These are phyloP conservation scores for Neodiprion lecontei DNA, from an alignment of 1,140 invertebrate genomes.

Conservation along the genomic window DNA sequence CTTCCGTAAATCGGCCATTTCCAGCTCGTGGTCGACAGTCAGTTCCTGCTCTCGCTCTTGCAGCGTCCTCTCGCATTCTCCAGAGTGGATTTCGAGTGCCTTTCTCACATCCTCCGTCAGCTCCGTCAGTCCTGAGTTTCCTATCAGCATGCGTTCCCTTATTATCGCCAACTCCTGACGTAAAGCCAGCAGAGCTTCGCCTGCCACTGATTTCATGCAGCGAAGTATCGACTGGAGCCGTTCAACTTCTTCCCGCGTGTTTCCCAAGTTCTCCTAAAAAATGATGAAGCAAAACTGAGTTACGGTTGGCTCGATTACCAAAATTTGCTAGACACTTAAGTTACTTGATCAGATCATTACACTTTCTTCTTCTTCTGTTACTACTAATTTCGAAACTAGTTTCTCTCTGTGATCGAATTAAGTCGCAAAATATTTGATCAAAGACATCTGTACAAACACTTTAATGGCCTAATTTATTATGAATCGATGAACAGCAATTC, in stretches of 20 bases:
- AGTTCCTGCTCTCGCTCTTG: constrained; percentile 67
- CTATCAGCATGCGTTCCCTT: constrained; percentile 60
- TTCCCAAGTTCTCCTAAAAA: constrained; percentile 60
- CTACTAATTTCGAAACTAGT: no score
- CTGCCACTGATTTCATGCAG: constrained; percentile 44
- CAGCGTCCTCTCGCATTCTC: constrained; percentile 62
- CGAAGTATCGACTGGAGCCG: constrained; percentile 46
- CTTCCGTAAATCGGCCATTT: constrained; percentile 69
- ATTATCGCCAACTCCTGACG: constrained; percentile 67
- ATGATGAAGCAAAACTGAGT: background rate
- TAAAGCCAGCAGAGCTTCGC: constrained; percentile 64
- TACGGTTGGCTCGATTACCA: background rate
- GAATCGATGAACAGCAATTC: no score
- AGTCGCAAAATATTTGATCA: no score
- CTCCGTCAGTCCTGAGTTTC: constrained; percentile 61
- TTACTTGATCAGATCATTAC: constrained; percentile 20
- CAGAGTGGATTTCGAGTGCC: constrained; percentile 62
- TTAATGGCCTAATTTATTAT: no score
- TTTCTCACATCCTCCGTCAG: constrained; percentile 65
- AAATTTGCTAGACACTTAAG: constrained; percentile 4
- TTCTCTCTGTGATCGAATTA: no score
- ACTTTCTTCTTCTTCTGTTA: no score
- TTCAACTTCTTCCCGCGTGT: constrained; percentile 55
- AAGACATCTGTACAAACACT: no score
- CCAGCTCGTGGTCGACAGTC: constrained; percentile 71